Conservation (phyloP, 2,113 vertebrate genomes). For the Indicator maculatus region DNA sequence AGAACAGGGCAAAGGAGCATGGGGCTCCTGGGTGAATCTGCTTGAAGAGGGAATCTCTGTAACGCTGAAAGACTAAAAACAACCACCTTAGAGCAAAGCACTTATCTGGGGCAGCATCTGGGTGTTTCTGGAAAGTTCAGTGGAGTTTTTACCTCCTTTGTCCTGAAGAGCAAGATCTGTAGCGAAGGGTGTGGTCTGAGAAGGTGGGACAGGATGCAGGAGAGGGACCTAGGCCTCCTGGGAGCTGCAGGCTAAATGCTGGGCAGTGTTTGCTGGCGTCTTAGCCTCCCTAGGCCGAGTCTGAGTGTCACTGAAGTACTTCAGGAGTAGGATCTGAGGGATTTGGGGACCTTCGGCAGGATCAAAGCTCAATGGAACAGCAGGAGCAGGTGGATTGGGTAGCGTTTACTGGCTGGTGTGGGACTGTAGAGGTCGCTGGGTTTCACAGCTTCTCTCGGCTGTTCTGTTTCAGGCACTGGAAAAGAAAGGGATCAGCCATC, state of each 20-base stretch:
- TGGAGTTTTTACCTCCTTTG: neutral
- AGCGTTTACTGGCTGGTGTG: neutral
- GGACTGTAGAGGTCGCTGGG: neutral
- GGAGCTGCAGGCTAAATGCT: neutral
- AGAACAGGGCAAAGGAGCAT: neutral
- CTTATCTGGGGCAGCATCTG: neutral
- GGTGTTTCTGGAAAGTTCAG: neutral
- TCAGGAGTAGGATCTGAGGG: neutral
- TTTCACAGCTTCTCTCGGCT: neutral
- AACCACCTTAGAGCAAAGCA: accelerated
- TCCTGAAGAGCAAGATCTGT: neutral
- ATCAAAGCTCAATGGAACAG: neutral
- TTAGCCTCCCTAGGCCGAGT: neutral
- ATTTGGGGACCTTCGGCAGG: neutral
- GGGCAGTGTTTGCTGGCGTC: neutral
- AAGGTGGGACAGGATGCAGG: neutral
- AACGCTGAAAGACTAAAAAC: neutral
- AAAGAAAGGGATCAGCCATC: conserved; percentile 93
- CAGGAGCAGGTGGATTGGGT: accelerated
- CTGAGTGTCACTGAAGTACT: neutral
- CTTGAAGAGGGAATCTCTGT: too few relatives aligned
- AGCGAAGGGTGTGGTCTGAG: accelerated
- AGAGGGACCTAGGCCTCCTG: neutral
- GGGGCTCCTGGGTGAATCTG: accelerated
- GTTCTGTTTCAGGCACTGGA: conserved; percentile 83